A percentile compares a stretch with the other conserved stretches of the same genome.
phyloP scores from a whole-genome alignment of 2,888 invertebrate species.

The Meandrusa payeni region DNA sequence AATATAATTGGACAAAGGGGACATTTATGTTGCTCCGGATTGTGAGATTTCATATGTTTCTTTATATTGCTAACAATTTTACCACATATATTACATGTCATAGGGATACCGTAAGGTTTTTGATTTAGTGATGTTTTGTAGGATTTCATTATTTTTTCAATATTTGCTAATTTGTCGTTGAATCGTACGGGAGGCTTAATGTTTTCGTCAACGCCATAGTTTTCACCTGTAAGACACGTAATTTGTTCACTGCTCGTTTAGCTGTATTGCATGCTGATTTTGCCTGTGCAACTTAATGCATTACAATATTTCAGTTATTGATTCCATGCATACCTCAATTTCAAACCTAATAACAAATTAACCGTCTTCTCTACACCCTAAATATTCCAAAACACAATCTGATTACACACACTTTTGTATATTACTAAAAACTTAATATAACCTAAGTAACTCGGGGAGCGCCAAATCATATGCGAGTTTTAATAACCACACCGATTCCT shows the following conservation, averaged over 20 bases:
- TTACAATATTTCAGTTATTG: slow-evolving; percentile 14
- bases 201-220: slow-evolving; percentile 71
- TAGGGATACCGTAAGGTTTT: slow-evolving; percentile 59
- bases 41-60: slow-evolving; percentile 85
- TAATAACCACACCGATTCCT: slow-evolving; percentile 73
- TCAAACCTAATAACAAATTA: slow-evolving; percentile 8
- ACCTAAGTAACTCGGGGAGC: slow-evolving; percentile 72
- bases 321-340: slow-evolving; percentile 20
- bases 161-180: slow-evolving; percentile 56
- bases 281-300: slow-evolving; percentile 31
- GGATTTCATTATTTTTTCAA: slow-evolving; percentile 63
- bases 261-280: slow-evolving; percentile 33
- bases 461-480: slow-evolving; percentile 62
- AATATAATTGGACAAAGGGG: slow-evolving; percentile 82
- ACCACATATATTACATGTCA: slow-evolving; percentile 82
- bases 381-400: slow-evolving; percentile 31
- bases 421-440: slow-evolving; percentile 33
- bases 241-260: slow-evolving; percentile 49
- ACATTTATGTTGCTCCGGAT: slow-evolving; percentile 82
- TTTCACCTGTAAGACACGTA: slow-evolving; percentile 73
- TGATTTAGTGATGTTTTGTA: slow-evolving; percentile 55
- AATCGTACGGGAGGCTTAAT: slow-evolving; percentile 61
- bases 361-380: slow-evolving; percentile 37
- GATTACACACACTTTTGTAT: slow-evolving; percentile 29
- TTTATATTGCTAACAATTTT: slow-evolving; percentile 85